Evolutionary conservation across 2,888 invertebrate genomes (phyloP).

Genomic region (Cerceris rybyensis): DNA sequence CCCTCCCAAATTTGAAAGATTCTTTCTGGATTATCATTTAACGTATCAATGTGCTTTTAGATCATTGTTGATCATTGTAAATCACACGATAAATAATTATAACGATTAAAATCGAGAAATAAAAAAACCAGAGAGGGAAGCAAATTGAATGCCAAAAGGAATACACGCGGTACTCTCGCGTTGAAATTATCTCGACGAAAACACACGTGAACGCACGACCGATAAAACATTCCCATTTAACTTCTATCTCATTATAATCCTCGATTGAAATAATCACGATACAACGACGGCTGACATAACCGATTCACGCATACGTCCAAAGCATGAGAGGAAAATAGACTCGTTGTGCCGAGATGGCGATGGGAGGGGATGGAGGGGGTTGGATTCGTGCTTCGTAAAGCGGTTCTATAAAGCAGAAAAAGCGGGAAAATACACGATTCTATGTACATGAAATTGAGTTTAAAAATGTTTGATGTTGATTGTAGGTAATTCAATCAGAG

Average conservation of each 20-base stretch:
- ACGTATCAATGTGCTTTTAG: no score
- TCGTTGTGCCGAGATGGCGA: conserved; percentile 14
- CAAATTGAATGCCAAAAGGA: background rate
- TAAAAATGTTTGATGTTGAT: conserved; percentile 80
- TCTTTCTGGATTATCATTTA: no score
- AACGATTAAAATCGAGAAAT: no score
- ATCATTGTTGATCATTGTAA: no score
- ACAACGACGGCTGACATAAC: conserved; percentile 45
- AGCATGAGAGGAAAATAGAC: conserved; percentile 52
- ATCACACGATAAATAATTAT: no score
- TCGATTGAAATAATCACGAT: conserved; percentile 49
- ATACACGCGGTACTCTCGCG: background rate
- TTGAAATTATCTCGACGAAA: background rate
- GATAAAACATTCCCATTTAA: conserved; percentile 7
- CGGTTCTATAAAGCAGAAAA: conserved; percentile 64
- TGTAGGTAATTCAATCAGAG: conserved; percentile 78
- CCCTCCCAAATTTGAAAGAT: no score
- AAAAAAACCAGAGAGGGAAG: no score
- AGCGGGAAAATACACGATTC: conserved; percentile 66
- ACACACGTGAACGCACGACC: no score
- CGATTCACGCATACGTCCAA: conserved; percentile 25
- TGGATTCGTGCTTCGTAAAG: conserved; percentile 54
- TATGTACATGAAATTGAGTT: conserved; percentile 75
- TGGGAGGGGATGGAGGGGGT: background rate
- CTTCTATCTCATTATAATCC: background rate